These are phyloP conservation scores for Seira ritae DNA, from an alignment of 2,888 invertebrate genomes.

Conservation along the genomic window DNA sequence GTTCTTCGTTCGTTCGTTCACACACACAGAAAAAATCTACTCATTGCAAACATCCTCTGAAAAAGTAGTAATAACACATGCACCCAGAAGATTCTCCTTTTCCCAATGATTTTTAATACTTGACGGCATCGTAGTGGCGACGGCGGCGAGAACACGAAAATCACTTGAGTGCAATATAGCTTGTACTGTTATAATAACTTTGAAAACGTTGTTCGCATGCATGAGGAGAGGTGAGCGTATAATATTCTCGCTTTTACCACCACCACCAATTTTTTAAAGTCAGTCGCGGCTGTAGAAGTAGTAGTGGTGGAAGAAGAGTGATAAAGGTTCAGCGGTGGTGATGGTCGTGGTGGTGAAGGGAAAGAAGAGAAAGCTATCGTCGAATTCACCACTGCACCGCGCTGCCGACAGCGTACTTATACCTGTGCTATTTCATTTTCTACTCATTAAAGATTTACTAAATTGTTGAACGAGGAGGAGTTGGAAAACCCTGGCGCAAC, in stretches of 20 bases:
- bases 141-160: constrained; percentile 16
- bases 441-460: constrained; percentile 63
- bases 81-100: too few relatives aligned
- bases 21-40: background rate
- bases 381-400: too few relatives aligned
- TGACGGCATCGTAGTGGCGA: too few relatives aligned
- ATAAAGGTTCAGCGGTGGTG: too few relatives aligned
- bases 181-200: constrained; percentile 21
- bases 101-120: too few relatives aligned
- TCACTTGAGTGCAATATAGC: constrained; percentile 36
- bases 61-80: too few relatives aligned
- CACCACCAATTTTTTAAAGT: too few relatives aligned
- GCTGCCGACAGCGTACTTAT: background rate
- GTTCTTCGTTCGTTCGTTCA: constrained; percentile 34
- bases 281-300: background rate
- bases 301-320: background rate
- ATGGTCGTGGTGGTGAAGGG: constrained; percentile 18
- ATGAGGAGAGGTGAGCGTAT: background rate
- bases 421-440: constrained; percentile 57
- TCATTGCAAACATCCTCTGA: too few relatives aligned
- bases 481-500: constrained; percentile 21
- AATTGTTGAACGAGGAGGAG: constrained; percentile 56
- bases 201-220: constrained; percentile 6
- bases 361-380: constrained; percentile 4
- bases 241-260: too few relatives aligned